Evolutionary conservation across 2,113 vertebrate species (phyloP).

Genomic region (Zosterops pallidus): DNA sequence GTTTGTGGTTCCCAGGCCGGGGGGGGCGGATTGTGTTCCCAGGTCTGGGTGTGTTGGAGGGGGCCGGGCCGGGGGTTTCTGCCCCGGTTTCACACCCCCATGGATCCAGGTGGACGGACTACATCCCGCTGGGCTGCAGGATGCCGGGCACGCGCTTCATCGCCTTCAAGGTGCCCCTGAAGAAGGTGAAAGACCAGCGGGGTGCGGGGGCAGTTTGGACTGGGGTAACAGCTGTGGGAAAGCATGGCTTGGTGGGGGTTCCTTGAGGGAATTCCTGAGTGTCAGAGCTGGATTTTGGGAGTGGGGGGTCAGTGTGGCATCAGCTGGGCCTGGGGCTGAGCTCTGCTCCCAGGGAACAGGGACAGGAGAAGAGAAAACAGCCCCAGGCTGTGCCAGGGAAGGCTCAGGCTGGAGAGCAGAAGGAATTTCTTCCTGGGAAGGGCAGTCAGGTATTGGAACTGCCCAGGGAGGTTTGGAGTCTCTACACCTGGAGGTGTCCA

Average conservation of each 20-base stretch:
- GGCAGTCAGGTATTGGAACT: neutral
- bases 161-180: conserved; percentile 90
- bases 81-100: accelerated
- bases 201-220: accelerated
- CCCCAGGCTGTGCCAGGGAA: neutral
- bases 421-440: neutral
- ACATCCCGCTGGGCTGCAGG: conserved; percentile 79
- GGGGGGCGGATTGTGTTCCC: no score
- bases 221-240: accelerated
- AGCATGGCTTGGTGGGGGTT: accelerated
- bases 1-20: no score
- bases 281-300: neutral
- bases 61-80: accelerated
- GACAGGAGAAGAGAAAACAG: neutral
- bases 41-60: accelerated
- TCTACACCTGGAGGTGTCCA: neutral
- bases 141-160: conserved; percentile 88
- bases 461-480: neutral
- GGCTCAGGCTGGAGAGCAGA: neutral
- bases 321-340: neutral
- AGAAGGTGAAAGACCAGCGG: conserved; percentile 41
- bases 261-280: accelerated
- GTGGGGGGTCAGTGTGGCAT: neutral
- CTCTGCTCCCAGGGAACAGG: neutral
- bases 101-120: conserved; percentile 82